Base-by-base conservation (phyloP, 2,888 invertebrate genomes). In the Tetranychus piercei region DNA sequence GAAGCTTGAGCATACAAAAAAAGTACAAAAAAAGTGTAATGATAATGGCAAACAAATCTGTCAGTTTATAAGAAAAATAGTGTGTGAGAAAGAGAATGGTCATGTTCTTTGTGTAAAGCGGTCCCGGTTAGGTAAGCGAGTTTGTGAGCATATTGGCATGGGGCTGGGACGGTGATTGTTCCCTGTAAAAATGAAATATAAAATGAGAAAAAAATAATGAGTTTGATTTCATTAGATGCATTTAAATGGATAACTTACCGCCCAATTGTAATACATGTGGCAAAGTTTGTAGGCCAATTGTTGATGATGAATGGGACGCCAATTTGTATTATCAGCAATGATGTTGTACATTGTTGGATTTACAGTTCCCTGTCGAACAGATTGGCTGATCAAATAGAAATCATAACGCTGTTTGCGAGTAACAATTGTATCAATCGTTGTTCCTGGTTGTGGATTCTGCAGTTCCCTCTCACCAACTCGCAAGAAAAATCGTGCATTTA, bases 91-190 rank as follows among this genome's bases (percentile, higher is more conserved):
- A 78, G n/a, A n/a, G 44, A 34, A 18, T 65, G 65, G 1, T 67
- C 15, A 1, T 77, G 78, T 20, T 73, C 72, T 15, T 73, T 78
- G 77, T 93, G 91, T 11, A 94, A 85, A 8, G 86, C 86, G 81
- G 94, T 92, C 0, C 90, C 90, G 0, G 91, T 89, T 6, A 94
- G 84, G 82, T 91, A 94, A 0, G 95, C 94, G 77, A 95, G 83
- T 81, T 94, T 95, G 82, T 95, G 94, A 0, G 95, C 94, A 81
- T 94, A 94, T 81, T 94, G 94, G 80, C 92, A 93, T 0, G 93
- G 93, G 0, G 94, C 90, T 0, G 95, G 95, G 5, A 95, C 94
- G 9, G 92, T 86, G 23, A 90, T 88, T 0, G 81, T 90, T 84
- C 78, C 88, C 83, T 69, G 22, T 11, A 20, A 23, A 8, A 69